phyloP scores from a whole-genome alignment of 2,888 invertebrate species.

The Trichogramma dendrolimi region DNA sequence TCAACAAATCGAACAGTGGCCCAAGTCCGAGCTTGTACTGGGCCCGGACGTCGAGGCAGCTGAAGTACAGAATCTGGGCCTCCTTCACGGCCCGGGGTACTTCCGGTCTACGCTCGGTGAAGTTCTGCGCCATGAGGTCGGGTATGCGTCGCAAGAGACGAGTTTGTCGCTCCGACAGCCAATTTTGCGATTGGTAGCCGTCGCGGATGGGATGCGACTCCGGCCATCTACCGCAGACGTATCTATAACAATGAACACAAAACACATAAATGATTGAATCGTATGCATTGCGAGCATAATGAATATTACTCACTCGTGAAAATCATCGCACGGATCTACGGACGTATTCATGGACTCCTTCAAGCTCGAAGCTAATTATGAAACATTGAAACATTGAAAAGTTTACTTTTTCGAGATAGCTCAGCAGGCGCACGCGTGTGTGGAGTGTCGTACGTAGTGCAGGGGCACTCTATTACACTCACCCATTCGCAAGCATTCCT shows the following conservation, averaged over 20 bases:
- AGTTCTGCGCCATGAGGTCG: conserved; percentile 60
- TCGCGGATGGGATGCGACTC: conserved; percentile 71
- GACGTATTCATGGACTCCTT: conserved; percentile 69
- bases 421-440: too few species aligned
- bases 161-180: conserved; percentile 66
- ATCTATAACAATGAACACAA: conserved; percentile 41
- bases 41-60: conserved; percentile 66
- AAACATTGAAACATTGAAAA: too few species aligned
- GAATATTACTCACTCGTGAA: conserved; percentile 60
- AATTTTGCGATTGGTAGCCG: conserved; percentile 65
- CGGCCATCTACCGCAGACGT: conserved; percentile 71
- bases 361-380: conserved; percentile 64
- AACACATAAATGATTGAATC: too few species aligned
- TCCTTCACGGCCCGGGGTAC: conserved; percentile 64
- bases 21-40: conserved; percentile 61
- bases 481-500: conserved; percentile 62
- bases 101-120: conserved; percentile 42
- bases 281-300: too few species aligned
- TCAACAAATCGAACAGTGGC: conserved; percentile 60
- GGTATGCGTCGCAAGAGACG: conserved; percentile 63
- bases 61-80: conserved; percentile 64
- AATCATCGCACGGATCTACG: conserved; percentile 74
- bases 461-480: neutral
- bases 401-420: too few species aligned
- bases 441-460: neutral